A percentile compares a stretch with the other conserved stretches of the same genome.
phyloP scores from a whole-genome alignment of 2,888 invertebrate genomes.

The Stomorhina lunata region DNA sequence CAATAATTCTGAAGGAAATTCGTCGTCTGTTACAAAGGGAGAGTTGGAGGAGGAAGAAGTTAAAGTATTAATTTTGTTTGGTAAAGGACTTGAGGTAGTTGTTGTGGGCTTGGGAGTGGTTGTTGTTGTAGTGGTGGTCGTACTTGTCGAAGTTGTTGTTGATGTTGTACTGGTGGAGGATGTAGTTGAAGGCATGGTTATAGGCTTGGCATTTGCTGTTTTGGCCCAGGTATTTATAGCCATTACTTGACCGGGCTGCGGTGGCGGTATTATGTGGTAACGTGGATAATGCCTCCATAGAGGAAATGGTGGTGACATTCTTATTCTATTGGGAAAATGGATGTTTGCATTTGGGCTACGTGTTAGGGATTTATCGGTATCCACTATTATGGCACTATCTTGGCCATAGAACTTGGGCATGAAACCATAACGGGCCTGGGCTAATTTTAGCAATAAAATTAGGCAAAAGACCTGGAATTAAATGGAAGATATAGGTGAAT shows the following conservation, averaged over 20 bases:
- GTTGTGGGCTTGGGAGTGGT: constrained; percentile 24
- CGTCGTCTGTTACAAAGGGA: constrained; percentile 51
- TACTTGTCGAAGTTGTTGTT: constrained; percentile 37
- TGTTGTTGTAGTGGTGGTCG: constrained; percentile 17
- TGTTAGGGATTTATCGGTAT: constrained; percentile 60
- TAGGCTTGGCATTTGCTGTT: background rate
- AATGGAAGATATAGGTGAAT: background rate
- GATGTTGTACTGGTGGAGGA: background rate
- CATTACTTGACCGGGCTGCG: constrained; percentile 36
- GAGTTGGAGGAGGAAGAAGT: background rate
- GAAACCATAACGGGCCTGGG: constrained; percentile 52
- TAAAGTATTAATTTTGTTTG: background rate
- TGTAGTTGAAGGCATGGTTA: background rate
- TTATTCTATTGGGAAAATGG: constrained; percentile 67
- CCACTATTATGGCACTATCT: constrained; percentile 71
- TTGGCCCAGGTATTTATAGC: constrained; percentile 43
- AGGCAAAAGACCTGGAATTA: constrained; percentile 47
- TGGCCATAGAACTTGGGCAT: constrained; percentile 69
- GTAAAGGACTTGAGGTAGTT: background rate
- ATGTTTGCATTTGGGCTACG: constrained; percentile 13
- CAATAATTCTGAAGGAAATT: constrained; percentile 74
- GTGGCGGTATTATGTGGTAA: constrained; percentile 64
- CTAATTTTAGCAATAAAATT: constrained; percentile 45
- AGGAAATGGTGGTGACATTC: constrained; percentile 67
- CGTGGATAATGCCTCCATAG: constrained; percentile 70